Base-by-base conservation (phyloP, 2,113 vertebrate species). In the Chauna torquata region DNA sequence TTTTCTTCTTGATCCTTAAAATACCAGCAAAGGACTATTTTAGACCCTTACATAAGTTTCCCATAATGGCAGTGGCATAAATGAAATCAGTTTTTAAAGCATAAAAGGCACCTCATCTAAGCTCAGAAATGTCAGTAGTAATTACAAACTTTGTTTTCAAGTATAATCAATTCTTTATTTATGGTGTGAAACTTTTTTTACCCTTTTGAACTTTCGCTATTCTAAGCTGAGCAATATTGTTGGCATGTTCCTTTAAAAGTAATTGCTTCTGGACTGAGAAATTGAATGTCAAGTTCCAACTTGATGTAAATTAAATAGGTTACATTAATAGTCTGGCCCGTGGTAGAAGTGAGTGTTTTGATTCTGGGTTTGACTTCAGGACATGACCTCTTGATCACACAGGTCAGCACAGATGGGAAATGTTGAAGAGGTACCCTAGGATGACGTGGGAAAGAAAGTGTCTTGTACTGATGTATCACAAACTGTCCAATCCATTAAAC, bases 231-330 rank as follows among this genome's bases (percentile, higher is more conserved):
- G 84, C 83, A 95, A 92, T 96, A 96, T 86, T 95, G 88, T 94
- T 96, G 95, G 94, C 94, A 52, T 95, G 94, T 90, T 96, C 75
- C 86, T 97, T 96, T 96, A 94, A 96, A 96, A 97, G 93, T 97
- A 97, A 97, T 97, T 97, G 96, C 93, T 96, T 95, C 93, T 97
- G 61, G 90, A 95, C 59, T 61, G 83, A 94, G 92, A 96, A 97
- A 97, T 92, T 83, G 90, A 85, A 93, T 69, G 94, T 94, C 97
- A 93, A 64, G 81, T 88, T 92, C 81, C 69, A 95, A 82, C 74
- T 52, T 90, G 92, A 95, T 88, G 75, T 94, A 96, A 93, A 96
- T 97, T 96, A 96, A 96, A 89, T 88, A 50, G 59, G 80, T 92
- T 97, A 89, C 89, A 70, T 95, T 96, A 95, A 96, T 82, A 96